Evolutionary conservation across 2,797 vertebrate genomes (phyloP), one percentile per base, ranked within the genome.

Genomic region (Falco biarmicus): DNA sequence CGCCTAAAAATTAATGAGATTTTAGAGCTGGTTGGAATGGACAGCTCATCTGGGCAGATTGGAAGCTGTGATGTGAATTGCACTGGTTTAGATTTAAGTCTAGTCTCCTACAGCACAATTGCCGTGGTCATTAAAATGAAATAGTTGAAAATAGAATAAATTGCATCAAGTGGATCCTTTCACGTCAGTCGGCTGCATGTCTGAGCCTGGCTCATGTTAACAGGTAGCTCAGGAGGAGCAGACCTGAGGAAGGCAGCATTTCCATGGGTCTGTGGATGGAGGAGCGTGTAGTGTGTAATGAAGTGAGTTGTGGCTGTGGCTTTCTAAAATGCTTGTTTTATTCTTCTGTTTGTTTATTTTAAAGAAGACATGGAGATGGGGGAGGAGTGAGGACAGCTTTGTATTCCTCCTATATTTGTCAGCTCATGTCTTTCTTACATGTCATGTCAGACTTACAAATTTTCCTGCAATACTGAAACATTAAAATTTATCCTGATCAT

Each of bases 291-390:
- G 28, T 20, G 68, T 56, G 39, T 45, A 87, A 79, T 43, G 47
- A 79, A 84, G 16, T 45, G 71, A 89, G 31, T 51, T 86, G 79
- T 76, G 71, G 50, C 65, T 90, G 48, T 31, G 10, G 13, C 47
- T 74, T 85, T 88, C 70, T 88, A 69, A 63, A 92, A 84, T 32
- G 39, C 31, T 86, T 47, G 28, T 3, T 89, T 93, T 75, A n/a
- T 59, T 93, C 51, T 82, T 87, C 73, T 94, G 59, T 88, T 91
- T 80, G 41, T 94, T 94, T 96, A 34, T 87, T 87, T 81, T 61
- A 50, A 59, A 87, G 65, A 95, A 53, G 53, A 63, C 41, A 14
- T 24, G 31, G 84, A 75, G 43, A 26, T 77, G 80, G 56, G 34
- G 77, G 34, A 59, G 63, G n/a, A 81, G 18, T 26, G 50, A 60